Conservation (phyloP, 2,797 vertebrate genomes). For the Lepidocolaptes lacrymiger region DNA sequence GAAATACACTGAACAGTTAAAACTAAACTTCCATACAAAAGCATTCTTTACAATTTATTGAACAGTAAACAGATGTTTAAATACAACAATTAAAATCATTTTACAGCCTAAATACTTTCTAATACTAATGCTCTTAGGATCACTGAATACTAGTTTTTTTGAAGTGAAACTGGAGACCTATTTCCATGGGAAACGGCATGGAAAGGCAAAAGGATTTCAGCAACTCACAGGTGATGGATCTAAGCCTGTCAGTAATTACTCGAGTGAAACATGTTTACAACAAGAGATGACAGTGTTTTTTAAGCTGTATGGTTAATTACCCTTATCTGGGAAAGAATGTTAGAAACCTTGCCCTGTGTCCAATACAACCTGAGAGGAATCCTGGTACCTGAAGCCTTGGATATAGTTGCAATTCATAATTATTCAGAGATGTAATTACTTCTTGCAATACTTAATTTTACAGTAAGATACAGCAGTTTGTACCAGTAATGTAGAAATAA, state of each 20-base stretch:
- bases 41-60: conserved; percentile 1
- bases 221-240: neutral
- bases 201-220: neutral
- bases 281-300: neutral
- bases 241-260: neutral
- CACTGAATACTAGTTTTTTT: neutral
- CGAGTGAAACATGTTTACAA: neutral
- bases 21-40: neutral
- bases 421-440: neutral
- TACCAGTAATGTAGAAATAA: neutral
- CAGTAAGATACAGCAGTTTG: neutral
- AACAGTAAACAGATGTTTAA: conserved; percentile 55
- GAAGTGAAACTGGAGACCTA: neutral
- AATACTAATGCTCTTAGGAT: neutral
- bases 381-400: neutral
- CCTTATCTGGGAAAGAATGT: neutral
- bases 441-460: neutral
- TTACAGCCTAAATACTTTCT: neutral
- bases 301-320: neutral
- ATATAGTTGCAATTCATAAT: neutral
- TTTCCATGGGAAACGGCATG: neutral
- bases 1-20: neutral
- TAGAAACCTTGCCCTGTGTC: neutral
- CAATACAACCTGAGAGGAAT: neutral
- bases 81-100: conserved; percentile 21